These are phyloP conservation scores for Pterostichus madidus DNA, from an alignment of 2,888 invertebrate genomes.

Conservation along the genomic window DNA sequence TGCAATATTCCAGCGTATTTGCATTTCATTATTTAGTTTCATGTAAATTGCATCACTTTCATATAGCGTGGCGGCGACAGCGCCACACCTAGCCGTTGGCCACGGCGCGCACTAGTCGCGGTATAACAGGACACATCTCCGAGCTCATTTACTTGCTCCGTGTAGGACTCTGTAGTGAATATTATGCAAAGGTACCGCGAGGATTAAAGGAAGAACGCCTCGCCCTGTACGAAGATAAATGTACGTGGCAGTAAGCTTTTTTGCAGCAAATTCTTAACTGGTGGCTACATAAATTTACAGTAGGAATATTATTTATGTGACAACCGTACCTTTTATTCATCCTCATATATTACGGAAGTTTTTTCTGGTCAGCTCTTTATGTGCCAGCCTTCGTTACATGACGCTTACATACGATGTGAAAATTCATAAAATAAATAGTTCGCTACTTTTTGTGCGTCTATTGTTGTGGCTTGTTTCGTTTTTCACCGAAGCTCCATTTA, in stretches of 20 bases:
- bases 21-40: conserved; percentile 42
- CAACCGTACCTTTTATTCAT: conserved; percentile 64
- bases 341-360: conserved; percentile 61
- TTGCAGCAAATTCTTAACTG: conserved; percentile 64
- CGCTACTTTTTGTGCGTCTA: background rate
- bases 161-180: conserved; percentile 5
- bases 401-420: conserved; percentile 37
- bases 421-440: conserved; percentile 56
- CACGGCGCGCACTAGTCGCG: background rate
- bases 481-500: background rate
- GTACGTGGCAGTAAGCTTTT: conserved; percentile 58
- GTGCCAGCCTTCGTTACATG: conserved; percentile 49
- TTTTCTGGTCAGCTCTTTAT: conserved; percentile 61
- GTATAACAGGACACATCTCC: background rate
- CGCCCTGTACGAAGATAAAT: conserved; percentile 54
- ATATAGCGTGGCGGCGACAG: background rate
- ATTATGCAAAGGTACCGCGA: conserved; percentile 6
- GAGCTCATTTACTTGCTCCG: background rate
- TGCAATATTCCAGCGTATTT: conserved; percentile 24
- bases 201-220: conserved; percentile 50
- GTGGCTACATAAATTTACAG: conserved; percentile 65
- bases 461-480: background rate
- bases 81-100: background rate
- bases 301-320: conserved; percentile 65
- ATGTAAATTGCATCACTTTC: conserved; percentile 15